A percentile compares a stretch with the other conserved stretches of the same genome.
Evolutionary conservation across 2,113 vertebrate genomes (phyloP).

Genomic region (Hippocampus zosterae): DNA sequence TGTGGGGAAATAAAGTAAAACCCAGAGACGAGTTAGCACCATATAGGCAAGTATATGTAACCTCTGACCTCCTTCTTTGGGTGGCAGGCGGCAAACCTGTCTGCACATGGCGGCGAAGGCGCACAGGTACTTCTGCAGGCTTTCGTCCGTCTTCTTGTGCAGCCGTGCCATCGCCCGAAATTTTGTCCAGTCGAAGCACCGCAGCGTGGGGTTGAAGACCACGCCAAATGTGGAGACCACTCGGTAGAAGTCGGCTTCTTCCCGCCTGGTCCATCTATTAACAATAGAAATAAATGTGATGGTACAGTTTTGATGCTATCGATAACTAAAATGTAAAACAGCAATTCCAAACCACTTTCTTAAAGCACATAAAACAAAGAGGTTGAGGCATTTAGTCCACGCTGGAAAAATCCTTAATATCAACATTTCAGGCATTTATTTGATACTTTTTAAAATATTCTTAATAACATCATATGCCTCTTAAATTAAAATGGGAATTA

Average conservation of each 20-base stretch:
- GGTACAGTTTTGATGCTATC: background rate
- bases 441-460: too few species aligned
- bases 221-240: slow-evolving; percentile 98
- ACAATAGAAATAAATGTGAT: background rate
- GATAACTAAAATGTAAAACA: background rate
- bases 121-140: slow-evolving; percentile 94
- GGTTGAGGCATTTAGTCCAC: too few species aligned
- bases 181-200: slow-evolving; percentile 95
- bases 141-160: slow-evolving; percentile 97
- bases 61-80: slow-evolving; percentile 84
- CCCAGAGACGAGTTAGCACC: too few species aligned
- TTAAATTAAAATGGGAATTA: too few species aligned
- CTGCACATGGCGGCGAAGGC: slow-evolving; percentile 96
- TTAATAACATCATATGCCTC: too few species aligned
- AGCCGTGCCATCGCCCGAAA: slow-evolving; percentile 95
- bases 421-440: too few species aligned
- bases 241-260: slow-evolving; percentile 97
- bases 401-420: too few species aligned
- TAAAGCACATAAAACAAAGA: too few species aligned
- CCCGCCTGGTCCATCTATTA: slow-evolving; percentile 91
- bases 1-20: background rate
- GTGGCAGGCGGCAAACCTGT: slow-evolving; percentile 89
- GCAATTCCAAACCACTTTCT: too few species aligned
- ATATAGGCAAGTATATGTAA: background rate
- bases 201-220: slow-evolving; percentile 90